These are phyloP conservation scores for Eupithecia subumbrata DNA, from an alignment of 2,888 invertebrate genomes.

Conservation along the genomic window DNA sequence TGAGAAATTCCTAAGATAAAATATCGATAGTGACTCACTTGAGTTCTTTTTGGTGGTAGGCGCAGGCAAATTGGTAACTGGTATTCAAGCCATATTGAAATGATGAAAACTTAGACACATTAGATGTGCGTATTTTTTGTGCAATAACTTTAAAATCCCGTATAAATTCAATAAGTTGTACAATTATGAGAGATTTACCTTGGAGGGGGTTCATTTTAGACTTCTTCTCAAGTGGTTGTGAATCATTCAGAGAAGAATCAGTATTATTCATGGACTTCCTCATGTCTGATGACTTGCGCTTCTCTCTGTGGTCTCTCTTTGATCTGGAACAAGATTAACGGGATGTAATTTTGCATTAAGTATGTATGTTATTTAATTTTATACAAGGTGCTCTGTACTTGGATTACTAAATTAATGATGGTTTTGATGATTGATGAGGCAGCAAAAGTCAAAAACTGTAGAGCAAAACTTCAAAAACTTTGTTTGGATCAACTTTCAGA, in stretches of 20 bases:
- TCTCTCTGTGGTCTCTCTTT: constrained; percentile 86
- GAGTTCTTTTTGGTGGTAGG: neutral
- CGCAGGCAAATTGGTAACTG: neutral
- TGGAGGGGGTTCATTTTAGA: constrained; percentile 77
- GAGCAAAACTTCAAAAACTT: too few relatives aligned
- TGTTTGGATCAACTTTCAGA: too few relatives aligned
- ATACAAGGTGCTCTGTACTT: too few relatives aligned
- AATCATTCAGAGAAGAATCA: constrained; percentile 69
- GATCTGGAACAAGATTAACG: constrained; percentile 71
- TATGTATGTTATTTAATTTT: neutral
- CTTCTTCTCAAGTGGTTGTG: constrained; percentile 75
- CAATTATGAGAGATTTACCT: constrained; percentile 56
- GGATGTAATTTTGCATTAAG: neutral
- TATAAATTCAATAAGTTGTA: neutral
- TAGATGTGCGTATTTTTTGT: neutral
- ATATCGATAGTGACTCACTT: neutral
- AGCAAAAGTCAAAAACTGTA: too few relatives aligned
- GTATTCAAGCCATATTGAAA: neutral
- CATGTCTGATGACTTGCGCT: constrained; percentile 78
- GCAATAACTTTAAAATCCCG: neutral
- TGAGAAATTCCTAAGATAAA: neutral
- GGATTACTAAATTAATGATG: too few relatives aligned
- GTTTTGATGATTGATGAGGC: too few relatives aligned
- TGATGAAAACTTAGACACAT: neutral
- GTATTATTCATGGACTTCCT: constrained; percentile 72